Percentiles rank a stretch among this genome's conserved stretches.
These are phyloP conservation scores for Brenthis ino DNA, from an alignment of 2,888 invertebrate species.

Conservation along the genomic window DNA sequence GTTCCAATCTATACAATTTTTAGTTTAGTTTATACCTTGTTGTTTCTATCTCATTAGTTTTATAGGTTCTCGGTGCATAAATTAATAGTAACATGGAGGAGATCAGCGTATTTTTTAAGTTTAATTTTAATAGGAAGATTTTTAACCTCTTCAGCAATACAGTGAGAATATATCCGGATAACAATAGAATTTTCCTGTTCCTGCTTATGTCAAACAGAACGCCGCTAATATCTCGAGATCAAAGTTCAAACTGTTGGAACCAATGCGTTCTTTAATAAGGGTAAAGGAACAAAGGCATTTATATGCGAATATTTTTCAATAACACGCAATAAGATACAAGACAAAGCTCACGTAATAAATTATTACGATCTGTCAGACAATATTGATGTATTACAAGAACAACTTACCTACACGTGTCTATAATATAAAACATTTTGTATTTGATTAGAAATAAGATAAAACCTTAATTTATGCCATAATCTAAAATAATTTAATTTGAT, in stretches of 20 bases:
- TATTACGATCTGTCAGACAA: slow-evolving; percentile 3
- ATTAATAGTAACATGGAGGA: too few species aligned
- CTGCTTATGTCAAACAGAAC: slow-evolving; percentile 14
- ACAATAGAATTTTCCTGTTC: too few species aligned
- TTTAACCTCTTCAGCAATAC: too few species aligned
- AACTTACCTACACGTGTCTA: not conserved
- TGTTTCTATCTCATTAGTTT: too few species aligned
- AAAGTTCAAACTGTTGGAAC: slow-evolving; percentile 32
- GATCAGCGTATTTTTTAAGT: too few species aligned
- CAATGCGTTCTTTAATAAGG: slow-evolving; percentile 28
- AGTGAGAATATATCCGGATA: too few species aligned
- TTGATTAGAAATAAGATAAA: slow-evolving; percentile 18
- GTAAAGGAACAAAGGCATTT: slow-evolving; percentile 33
- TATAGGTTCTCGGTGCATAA: too few species aligned
- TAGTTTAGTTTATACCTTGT: too few species aligned
- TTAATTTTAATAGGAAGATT: too few species aligned
- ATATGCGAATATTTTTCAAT: slow-evolving; percentile 31
- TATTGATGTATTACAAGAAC: not conserved
- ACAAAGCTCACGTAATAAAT: slow-evolving; percentile 19
- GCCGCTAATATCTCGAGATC: slow-evolving; percentile 33
- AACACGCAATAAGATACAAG: slow-evolving; percentile 25
- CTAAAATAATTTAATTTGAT: slow-evolving; percentile 32
- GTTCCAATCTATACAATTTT: too few species aligned
- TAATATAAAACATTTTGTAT: slow-evolving; percentile 16
- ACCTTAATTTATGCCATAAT: slow-evolving; percentile 15